Base-by-base conservation (phyloP, 2,797 vertebrate species). In the Calcarius lapponicus region DNA sequence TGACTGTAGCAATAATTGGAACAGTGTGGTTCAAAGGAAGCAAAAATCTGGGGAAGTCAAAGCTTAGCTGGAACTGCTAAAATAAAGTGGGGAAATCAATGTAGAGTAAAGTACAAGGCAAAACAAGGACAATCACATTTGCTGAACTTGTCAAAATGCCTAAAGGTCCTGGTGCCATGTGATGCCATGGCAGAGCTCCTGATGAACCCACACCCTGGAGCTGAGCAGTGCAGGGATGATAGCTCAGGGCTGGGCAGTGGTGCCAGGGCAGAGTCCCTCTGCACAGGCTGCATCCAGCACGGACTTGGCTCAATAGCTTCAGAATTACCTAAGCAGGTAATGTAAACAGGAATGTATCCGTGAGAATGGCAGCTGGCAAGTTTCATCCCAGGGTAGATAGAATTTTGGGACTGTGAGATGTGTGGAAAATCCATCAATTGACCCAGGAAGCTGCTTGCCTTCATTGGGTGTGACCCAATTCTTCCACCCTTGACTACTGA, bases 401-500 rank as follows among this genome's bases (percentile, higher is more conserved):
- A 50, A 31, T 58, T 60, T 31, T 65, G 50, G 38, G 26, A 8
- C 7, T 61, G 31, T 1, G 6, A 73, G 40, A 56, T 16, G 19
- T 3, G 1, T 28, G 19, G 21, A 53, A 57, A 90, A 31, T 38
- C 4, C 8, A 24, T 7, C 13, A 15, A 2, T 0, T 18, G 66
- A 36, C 11, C 29, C 20, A 22, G n/a, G 56, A 43, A 86, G 9
- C 20, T 1, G 0, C 50, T 70, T 28, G 21, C 0, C 1, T 32
- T 20, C 0, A 1, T 32, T 28, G 45, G 4, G 1, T 24, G 22
- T 67, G 36, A 61, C 18, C 34, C 32, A 29, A 9, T 32, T 51
- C 26, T 54, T 57, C 20, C 17, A 34, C 6, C 4, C 8, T 28
- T 2, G 12, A 5, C 18, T 0, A 5, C 18, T 0, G 0, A 45